phyloP scores from a whole-genome alignment of 1,140 invertebrate genomes.

The Diabrotica undecimpunctata region DNA sequence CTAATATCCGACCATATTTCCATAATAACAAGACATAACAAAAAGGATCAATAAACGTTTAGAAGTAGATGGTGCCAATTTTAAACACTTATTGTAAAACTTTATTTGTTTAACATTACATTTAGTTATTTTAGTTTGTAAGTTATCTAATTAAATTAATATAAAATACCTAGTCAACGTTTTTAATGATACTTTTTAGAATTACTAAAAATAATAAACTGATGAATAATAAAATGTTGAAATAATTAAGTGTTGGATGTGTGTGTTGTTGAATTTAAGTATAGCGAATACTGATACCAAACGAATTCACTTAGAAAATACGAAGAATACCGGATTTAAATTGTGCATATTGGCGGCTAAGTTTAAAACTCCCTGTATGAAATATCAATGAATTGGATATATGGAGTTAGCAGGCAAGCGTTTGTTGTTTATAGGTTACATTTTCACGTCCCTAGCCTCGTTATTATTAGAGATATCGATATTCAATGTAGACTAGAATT shows the following conservation, averaged over 20 bases:
- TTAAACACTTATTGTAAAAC: background rate
- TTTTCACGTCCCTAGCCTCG: too few species aligned
- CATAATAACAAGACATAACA: too few species aligned
- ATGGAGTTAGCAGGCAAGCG: background rate
- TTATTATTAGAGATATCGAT: background rate
- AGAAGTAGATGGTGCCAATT: background rate
- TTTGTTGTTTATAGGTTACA: too few species aligned
- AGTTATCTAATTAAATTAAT: constrained; percentile 3
- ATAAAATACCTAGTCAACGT: background rate
- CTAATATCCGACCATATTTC: too few species aligned
- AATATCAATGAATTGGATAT: background rate
- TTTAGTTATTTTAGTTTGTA: too few species aligned
- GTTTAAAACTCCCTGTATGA: background rate
- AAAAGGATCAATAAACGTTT: background rate
- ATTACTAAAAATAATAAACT: background rate
- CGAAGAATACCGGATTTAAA: too few species aligned
- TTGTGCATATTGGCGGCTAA: background rate
- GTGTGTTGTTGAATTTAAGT: background rate
- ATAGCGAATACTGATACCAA: background rate
- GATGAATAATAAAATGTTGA: too few species aligned
- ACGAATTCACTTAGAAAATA: too few species aligned
- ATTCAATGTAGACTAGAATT: background rate
- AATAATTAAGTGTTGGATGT: too few species aligned
- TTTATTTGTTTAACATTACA: background rate
- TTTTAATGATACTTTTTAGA: background rate